phyloP scores from a whole-genome alignment of 2,888 invertebrate genomes.

The Thecophora atra region DNA sequence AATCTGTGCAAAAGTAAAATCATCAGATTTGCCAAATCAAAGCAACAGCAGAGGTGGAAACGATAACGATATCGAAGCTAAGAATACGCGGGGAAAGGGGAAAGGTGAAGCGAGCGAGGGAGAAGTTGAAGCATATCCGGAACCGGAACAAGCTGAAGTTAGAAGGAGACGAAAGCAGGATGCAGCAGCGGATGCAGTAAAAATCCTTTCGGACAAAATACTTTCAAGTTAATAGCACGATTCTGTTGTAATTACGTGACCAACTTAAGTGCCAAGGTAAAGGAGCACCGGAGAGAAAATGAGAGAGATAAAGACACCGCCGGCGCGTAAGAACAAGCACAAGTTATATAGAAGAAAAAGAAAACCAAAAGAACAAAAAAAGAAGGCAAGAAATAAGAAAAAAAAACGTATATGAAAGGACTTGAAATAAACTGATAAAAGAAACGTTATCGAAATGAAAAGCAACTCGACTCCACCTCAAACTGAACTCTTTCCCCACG shows the following conservation, averaged over 20 bases:
- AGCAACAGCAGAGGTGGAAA: slow-evolving; percentile 1
- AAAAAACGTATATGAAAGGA: too few relatives aligned
- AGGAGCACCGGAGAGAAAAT: background rate
- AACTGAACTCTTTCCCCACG: too few relatives aligned
- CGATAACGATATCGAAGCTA: background rate
- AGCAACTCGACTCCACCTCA: too few relatives aligned
- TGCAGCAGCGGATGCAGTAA: background rate
- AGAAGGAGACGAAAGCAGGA: background rate
- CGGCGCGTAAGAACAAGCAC: too few relatives aligned
- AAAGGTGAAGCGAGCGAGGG: background rate
- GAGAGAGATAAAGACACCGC: background rate
- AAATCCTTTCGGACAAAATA: slow-evolving; percentile 3
- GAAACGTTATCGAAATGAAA: too few relatives aligned
- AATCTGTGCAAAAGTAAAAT: slow-evolving; percentile 32
- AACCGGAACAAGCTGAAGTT: background rate
- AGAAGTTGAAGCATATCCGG: background rate
- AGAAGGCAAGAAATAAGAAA: too few relatives aligned
- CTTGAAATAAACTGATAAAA: too few relatives aligned
- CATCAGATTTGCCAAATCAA: slow-evolving; percentile 32
- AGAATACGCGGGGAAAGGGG: background rate
- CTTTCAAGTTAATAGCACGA: slow-evolving; percentile 47
- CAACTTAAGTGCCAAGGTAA: slow-evolving; percentile 39
- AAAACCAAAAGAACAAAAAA: background rate
- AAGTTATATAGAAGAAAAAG: background rate
- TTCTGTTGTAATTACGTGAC: slow-evolving; percentile 49